phyloP scores from a whole-genome alignment of 2,113 vertebrate species.

The Nipponia nippon region DNA sequence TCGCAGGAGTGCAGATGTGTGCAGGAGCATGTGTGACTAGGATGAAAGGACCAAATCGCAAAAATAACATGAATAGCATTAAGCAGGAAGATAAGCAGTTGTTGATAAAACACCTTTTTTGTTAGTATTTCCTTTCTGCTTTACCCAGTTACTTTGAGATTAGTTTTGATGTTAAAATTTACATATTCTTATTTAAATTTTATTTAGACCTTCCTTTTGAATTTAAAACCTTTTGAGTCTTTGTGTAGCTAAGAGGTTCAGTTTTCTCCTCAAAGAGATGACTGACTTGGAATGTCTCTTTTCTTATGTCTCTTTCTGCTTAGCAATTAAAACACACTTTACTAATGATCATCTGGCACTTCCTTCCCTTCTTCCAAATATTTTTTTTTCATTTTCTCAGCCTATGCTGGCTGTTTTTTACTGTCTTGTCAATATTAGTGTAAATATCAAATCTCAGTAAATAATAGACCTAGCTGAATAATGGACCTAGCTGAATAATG shows the following conservation, averaged over 20 bases:
- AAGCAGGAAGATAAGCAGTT: background rate
- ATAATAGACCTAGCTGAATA: background rate
- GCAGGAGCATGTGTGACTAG: background rate
- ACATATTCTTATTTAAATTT: background rate
- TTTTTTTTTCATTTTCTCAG: background rate
- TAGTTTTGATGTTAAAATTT: background rate
- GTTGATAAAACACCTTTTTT: background rate
- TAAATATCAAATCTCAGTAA: background rate
- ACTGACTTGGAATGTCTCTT: background rate
- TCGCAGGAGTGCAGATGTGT: background rate
- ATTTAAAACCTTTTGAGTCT: background rate
- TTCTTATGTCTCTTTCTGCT: background rate
- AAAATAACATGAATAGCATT: background rate
- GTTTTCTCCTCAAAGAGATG: background rate
- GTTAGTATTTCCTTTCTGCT: background rate
- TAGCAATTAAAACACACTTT: background rate
- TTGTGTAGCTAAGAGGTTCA: background rate
- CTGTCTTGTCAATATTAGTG: background rate
- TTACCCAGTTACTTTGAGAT: background rate
- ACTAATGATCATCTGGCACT: background rate
- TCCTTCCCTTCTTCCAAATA: background rate
- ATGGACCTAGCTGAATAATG: background rate
- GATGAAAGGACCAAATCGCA: background rate
- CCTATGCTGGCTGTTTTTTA: background rate
- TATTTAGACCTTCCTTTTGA: background rate